A percentile compares a stretch with the other conserved stretches of the same genome.
Conservation (phyloP, 2,797 vertebrate species). For the Aldrovandia affinis region DNA sequence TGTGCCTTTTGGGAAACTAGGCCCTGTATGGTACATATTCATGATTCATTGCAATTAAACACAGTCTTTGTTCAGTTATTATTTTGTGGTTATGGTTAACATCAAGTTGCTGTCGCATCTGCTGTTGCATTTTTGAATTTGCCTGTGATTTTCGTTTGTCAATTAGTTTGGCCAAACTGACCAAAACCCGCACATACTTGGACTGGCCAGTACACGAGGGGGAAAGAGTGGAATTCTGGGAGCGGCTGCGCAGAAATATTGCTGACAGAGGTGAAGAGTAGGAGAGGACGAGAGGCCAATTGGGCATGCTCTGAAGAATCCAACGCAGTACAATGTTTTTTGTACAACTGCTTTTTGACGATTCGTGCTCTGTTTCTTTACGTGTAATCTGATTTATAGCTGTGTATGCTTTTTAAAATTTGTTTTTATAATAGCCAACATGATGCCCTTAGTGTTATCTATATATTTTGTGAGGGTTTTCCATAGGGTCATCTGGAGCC, state of each 20-base stretch:
- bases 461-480: background rate
- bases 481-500: background rate
- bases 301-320: background rate
- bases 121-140: background rate
- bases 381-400: background rate
- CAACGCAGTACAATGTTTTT: background rate
- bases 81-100: background rate
- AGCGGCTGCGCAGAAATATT: constrained; percentile 44
- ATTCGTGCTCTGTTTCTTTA: background rate
- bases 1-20: background rate
- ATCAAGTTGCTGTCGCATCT: background rate
- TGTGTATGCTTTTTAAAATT: background rate
- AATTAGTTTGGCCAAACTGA: constrained; percentile 43
- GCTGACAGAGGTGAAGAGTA: background rate
- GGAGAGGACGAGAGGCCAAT: background rate
- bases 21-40: background rate
- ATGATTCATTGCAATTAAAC: background rate
- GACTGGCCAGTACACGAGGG: constrained; percentile 47
- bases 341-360: background rate
- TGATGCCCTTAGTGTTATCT: background rate
- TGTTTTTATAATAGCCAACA: background rate
- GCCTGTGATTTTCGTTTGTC: background rate
- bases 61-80: background rate
- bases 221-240: constrained; percentile 48
- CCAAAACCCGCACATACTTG: constrained; percentile 45